Evolutionary conservation across 2,888 invertebrate species (phyloP), one percentile per base, ranked within the genome.

Genomic region (Atrina japonica): DNA sequence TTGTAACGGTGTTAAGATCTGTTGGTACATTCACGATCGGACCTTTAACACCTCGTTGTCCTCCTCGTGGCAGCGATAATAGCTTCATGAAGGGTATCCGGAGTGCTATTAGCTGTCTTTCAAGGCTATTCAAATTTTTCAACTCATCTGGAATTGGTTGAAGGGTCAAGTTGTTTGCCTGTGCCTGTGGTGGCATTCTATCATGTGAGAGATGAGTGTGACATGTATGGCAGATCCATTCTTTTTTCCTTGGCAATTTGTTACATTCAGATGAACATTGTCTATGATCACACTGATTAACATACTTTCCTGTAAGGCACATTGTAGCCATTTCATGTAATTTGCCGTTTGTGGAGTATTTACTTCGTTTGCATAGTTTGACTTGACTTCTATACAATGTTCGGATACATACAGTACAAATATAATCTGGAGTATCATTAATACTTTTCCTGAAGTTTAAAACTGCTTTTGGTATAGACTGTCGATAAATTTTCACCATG

Each of bases 141-240:
- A 63, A 16, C 23, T 35, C 63, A 21, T 45, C 35, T 18, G 63
- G 63, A 21, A 63, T 52, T n/a, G 29, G 18, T 18, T 18, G 23
- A 6, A 61, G 61, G 3, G 27, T 5, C 16, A 61, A 25, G 14
- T 30, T 30, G 49, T 61, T 61, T 30, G 40, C 63, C n/a, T 40
- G 63, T 25, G 63, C 52, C n/a, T 63, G 63, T 5, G 63, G 63
- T 50, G 63, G 63, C 63, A 63, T 63, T 11, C 25, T 50, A n/a
- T 30, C 50, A 40, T 7, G 9, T 18, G 21, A 40, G 3, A 63
- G n/a, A 40, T 63, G 41, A 9, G 40, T n/a, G 11, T 63, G 16
- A 52, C 63, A 63, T 35, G 61, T 63, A 52, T 35, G 35, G n/a
- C 63, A 63, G 11, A 63, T 63, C 63, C 63, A 63, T 41, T 63